phyloP scores from a whole-genome alignment of 2,888 invertebrate genomes.

The Peribatodes rhomboidaria region DNA sequence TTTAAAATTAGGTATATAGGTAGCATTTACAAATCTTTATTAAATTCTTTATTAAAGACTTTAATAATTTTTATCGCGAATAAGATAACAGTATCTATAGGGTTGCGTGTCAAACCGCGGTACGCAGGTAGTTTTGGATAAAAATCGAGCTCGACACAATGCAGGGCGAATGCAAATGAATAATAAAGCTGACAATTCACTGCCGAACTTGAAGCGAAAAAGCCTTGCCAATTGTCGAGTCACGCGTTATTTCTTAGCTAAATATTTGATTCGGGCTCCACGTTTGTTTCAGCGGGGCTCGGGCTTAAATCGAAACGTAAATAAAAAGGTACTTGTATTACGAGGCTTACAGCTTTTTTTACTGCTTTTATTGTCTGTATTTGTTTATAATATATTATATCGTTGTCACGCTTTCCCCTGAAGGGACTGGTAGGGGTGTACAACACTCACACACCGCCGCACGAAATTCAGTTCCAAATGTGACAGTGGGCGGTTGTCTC shows the following conservation, averaged over 20 bases:
- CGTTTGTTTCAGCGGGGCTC: slow-evolving; percentile 23
- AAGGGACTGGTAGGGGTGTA: too few relatives aligned
- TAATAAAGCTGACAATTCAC: slow-evolving; percentile 34
- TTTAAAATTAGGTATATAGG: too few relatives aligned
- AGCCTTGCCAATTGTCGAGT: slow-evolving; percentile 25
- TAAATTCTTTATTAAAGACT: too few relatives aligned
- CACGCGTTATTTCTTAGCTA: slow-evolving; percentile 35
- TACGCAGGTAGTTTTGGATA: too few relatives aligned
- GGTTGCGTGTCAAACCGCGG: too few relatives aligned
- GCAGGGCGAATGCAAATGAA: slow-evolving; percentile 28
- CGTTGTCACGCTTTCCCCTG: too few relatives aligned
- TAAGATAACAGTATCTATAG: too few relatives aligned
- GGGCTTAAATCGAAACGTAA: slow-evolving; percentile 10
- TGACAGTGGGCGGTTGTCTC: too few relatives aligned
- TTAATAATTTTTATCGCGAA: too few relatives aligned
- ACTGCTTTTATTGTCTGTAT: background rate
- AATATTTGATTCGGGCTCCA: slow-evolving; percentile 35
- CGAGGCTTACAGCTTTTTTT: background rate
- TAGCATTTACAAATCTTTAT: too few relatives aligned
- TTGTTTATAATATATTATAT: background rate
- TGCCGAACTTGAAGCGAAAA: slow-evolving; percentile 23
- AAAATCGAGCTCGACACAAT: slow-evolving; percentile 22
- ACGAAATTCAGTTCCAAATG: too few relatives aligned
- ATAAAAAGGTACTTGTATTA: slow-evolving; percentile 7
- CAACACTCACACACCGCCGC: too few relatives aligned